Evolutionary conservation across 1,140 invertebrate species (phyloP).

Genomic region (Sycophaga agraensis): DNA sequence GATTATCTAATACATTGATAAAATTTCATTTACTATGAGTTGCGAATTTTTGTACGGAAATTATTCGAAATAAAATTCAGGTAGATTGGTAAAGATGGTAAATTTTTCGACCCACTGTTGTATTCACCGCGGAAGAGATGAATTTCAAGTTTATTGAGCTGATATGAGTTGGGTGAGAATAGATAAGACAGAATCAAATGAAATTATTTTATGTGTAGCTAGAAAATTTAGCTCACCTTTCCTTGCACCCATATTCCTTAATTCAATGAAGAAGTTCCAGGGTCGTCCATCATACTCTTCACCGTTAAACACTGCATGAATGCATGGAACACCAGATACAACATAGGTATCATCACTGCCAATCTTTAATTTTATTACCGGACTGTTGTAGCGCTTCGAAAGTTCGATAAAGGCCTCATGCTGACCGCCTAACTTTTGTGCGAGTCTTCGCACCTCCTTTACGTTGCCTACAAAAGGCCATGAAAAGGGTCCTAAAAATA

Average conservation of each 20-base stretch:
- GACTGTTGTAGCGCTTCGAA: slow-evolving; percentile 62
- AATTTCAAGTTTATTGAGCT: too few species aligned
- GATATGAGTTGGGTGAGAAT: too few species aligned
- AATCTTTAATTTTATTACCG: slow-evolving; percentile 68
- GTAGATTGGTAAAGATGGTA: too few species aligned
- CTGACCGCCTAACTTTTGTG: slow-evolving; percentile 62
- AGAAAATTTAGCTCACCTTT: slow-evolving; percentile 57
- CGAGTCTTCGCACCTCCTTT: slow-evolving; percentile 59
- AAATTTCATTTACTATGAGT: too few species aligned
- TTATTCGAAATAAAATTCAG: too few species aligned
- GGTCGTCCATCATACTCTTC: slow-evolving; percentile 74
- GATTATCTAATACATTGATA: too few species aligned
- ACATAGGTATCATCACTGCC: slow-evolving; percentile 65
- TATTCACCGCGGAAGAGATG: too few species aligned
- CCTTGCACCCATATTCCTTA: slow-evolving; percentile 69
- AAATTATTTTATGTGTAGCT: too few species aligned
- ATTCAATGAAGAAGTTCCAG: slow-evolving; percentile 69
- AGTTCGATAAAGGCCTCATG: slow-evolving; percentile 65
- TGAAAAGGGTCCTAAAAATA: slow-evolving; percentile 66
- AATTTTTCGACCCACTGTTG: too few species aligned
- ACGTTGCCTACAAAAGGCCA: slow-evolving; percentile 69
- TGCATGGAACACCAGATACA: slow-evolving; percentile 61
- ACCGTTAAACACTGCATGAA: slow-evolving; percentile 63
- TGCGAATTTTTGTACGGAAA: too few species aligned
- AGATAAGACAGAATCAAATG: too few species aligned